Evolutionary conservation across 2,888 invertebrate genomes (phyloP), one percentile per base, ranked within the genome.

Genomic region (Aleiodes alternator): DNA sequence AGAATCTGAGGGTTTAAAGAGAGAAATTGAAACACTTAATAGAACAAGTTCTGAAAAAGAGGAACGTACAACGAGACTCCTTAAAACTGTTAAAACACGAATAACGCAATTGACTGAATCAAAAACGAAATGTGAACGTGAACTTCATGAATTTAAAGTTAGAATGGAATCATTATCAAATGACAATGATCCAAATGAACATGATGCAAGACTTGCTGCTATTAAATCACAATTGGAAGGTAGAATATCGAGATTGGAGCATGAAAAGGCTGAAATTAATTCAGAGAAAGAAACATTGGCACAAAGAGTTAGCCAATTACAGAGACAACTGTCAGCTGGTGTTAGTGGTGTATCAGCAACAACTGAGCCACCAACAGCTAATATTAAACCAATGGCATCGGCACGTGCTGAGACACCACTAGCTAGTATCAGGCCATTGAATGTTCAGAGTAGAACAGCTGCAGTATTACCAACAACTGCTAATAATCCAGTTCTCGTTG

Each of bases 341-440:
- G 93, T 82, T 90, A 93, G 85, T 89, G 92, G 76, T 1, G 91
- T 92, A 53, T 92, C 92, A 80, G 89, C 90, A 1, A 90, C 90
- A 3, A 90, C 90, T 0, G 94, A 94, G 80, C 93, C 94, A 38
- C 93, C 95, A 0, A 98, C 97, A 0, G 98, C 98, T 5, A 98
- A 98, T 87, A 98, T 98, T 57, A 96, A 97, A 88, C 98, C 98
- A 0, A 96, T 98, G 95, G 64, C 64, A 11, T 95, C 97, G 3
- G 96, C 96, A 83, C 91, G 94, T 3, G 93, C 94, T 5, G 96
- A 96, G 87, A 96, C 97, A 0, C 97, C 95, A 0, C 91, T 97
- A 78, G 98, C 98, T 23, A 97, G 97, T 83, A 98, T 98, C 84
- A 92, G 97, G 50, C 98, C 98, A 0, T 97, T 98, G 93, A 94